Evolutionary conservation across 2,888 invertebrate genomes (phyloP).

Genomic region (Drosophila mercatorum): DNA sequence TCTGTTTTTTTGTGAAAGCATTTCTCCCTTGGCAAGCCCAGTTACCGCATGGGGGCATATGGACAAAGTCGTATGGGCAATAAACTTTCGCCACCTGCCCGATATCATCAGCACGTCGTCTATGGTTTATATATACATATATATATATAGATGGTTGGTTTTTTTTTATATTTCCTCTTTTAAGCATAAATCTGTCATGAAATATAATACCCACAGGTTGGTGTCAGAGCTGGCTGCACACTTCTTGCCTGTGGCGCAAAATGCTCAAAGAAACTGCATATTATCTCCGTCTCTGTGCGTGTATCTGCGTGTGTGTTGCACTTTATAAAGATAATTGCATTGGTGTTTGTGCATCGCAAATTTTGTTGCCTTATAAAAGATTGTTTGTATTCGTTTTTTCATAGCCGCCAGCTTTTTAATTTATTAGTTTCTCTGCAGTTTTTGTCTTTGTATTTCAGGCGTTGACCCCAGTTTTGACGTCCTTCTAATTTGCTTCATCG

Average conservation of each 20-base stretch:
- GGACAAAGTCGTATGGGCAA: slow-evolving; percentile 38
- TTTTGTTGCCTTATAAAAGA: slow-evolving; percentile 27
- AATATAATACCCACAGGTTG: slow-evolving; percentile 36
- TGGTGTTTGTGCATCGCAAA: slow-evolving; percentile 32
- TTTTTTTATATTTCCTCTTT: slow-evolving; percentile 15
- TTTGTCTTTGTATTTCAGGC: slow-evolving; percentile 14
- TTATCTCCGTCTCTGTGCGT: slow-evolving; percentile 54
- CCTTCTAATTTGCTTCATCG: slow-evolving; percentile 48
- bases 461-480: slow-evolving; percentile 12
- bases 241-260: slow-evolving; percentile 32
- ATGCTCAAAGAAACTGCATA: slow-evolving; percentile 59
- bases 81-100: slow-evolving; percentile 68
- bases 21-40: slow-evolving; percentile 9
- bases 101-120: slow-evolving; percentile 50
- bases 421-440: slow-evolving; percentile 47
- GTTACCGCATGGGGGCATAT: slow-evolving; percentile 19
- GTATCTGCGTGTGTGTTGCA: slow-evolving; percentile 13
- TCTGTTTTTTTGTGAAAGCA: neutral
- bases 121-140: slow-evolving; percentile 45
- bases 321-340: slow-evolving; percentile 28
- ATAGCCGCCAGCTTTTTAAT: slow-evolving; percentile 38
- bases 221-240: neutral
- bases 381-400: slow-evolving; percentile 1
- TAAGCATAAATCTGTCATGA: slow-evolving; percentile 70
- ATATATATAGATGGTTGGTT: neutral